Evolutionary conservation across 2,113 vertebrate genomes (phyloP).

Genomic region (Ariopsis seemanni): DNA sequence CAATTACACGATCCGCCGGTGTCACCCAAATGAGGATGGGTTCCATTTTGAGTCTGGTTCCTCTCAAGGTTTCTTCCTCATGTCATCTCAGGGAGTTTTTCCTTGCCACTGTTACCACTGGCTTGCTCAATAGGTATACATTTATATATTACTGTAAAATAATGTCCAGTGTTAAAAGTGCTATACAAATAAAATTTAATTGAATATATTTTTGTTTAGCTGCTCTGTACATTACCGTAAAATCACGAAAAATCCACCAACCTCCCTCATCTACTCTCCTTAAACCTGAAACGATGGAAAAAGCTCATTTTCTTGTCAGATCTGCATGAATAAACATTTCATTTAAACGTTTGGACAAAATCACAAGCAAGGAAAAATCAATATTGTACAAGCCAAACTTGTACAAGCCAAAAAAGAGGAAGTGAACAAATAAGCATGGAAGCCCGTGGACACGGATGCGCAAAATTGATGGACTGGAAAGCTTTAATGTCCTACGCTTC

Average conservation of each 20-base stretch:
- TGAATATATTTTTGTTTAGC: not conserved
- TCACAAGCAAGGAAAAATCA: not conserved
- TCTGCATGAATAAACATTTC: not conserved
- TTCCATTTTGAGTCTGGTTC: too few species aligned
- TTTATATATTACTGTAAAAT: too few species aligned
- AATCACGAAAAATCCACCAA: not conserved
- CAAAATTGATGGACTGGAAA: not conserved
- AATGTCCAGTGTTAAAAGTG: too few species aligned
- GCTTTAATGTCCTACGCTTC: conserved; percentile 13
- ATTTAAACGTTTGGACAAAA: too few species aligned
- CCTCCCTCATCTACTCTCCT: not conserved
- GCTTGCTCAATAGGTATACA: too few species aligned
- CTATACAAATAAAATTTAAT: too few species aligned
- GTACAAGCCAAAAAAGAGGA: not conserved
- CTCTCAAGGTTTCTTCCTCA: too few species aligned
- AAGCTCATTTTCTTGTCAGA: not conserved
- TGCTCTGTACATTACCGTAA: not conserved
- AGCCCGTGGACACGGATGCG: not conserved
- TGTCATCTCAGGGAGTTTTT: too few species aligned
- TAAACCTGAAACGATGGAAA: not conserved
- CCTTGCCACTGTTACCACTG: too few species aligned
- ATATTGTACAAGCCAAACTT: not conserved
- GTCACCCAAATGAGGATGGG: too few species aligned
- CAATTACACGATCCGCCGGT: too few species aligned
- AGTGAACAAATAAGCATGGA: not conserved